These are phyloP conservation scores for Mustela nigripes DNA, from an alignment of 2,113 vertebrate genomes.

Conservation along the genomic window DNA sequence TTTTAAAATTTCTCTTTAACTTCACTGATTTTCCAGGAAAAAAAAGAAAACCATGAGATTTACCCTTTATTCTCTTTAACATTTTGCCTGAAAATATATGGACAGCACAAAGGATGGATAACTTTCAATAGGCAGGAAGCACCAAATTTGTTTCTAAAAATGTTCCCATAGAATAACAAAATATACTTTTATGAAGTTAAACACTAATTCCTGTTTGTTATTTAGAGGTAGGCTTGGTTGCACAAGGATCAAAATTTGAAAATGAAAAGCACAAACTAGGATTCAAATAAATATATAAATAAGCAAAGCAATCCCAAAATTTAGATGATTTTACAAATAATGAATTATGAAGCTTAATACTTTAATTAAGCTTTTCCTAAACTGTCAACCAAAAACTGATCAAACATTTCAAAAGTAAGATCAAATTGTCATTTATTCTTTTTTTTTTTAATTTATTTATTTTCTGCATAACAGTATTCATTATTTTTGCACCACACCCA, in stretches of 20 bases:
- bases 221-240: not conserved
- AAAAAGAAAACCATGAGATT: not conserved
- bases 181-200: not conserved
- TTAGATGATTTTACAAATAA: not conserved
- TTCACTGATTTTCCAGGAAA: not conserved
- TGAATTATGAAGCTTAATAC: not conserved
- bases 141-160: not conserved
- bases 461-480: no score
- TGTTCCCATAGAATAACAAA: not conserved
- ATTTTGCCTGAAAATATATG: conserved; percentile 2
- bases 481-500: no score
- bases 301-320: not conserved
- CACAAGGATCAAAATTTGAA: conserved; percentile 26
- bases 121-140: not conserved
- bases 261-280: not conserved
- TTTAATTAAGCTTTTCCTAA: not conserved
- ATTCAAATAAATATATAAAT: conserved; percentile 38
- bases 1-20: conserved; percentile 9
- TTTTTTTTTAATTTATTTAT: not conserved
- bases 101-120: not conserved
- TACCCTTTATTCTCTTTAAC: not conserved
- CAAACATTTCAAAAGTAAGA: conserved; percentile 40
- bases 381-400: not conserved
- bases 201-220: not conserved
- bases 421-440: not conserved